These are phyloP conservation scores for Isichthys henryi DNA, from an alignment of 2,113 vertebrate genomes.

Conservation along the genomic window DNA sequence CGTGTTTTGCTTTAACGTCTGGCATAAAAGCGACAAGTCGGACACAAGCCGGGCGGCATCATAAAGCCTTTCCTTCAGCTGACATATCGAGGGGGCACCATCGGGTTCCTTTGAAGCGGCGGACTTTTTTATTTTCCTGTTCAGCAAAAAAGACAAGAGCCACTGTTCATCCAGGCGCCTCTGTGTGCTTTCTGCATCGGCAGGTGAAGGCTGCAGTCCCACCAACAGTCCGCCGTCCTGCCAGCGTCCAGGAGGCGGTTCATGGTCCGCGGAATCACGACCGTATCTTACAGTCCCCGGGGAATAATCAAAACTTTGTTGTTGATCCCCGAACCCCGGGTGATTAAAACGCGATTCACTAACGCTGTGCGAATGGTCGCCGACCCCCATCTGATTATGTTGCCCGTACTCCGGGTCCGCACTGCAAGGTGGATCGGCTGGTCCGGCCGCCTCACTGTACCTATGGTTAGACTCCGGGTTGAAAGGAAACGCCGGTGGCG, in stretches of 20 bases:
- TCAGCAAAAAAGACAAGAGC: conserved; percentile 41
- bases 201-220: not conserved
- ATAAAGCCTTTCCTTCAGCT: conserved; percentile 48
- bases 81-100: not conserved
- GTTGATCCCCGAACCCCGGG: conserved; percentile 1
- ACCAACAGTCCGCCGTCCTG: not conserved
- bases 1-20: conserved; percentile 43
- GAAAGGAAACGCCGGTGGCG: conserved; percentile 7
- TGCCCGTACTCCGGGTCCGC: not conserved
- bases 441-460: not conserved
- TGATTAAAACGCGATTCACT: not conserved
- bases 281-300: not conserved
- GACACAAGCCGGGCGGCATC: conserved; percentile 52
- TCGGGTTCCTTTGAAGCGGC: not conserved
- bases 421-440: not conserved
- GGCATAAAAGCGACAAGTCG: conserved; percentile 52
- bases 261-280: not conserved
- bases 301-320: not conserved
- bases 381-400: not conserved
- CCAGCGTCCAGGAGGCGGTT: not conserved
- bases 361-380: not conserved
- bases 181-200: conserved; percentile 32
- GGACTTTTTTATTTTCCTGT: not conserved
- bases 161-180: conserved; percentile 47
- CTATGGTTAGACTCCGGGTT: not conserved